A percentile compares a stretch with the other conserved stretches of the same genome.
These are phyloP conservation scores for Pyralis farinalis DNA, from an alignment of 2,888 invertebrate genomes.

Conservation along the genomic window DNA sequence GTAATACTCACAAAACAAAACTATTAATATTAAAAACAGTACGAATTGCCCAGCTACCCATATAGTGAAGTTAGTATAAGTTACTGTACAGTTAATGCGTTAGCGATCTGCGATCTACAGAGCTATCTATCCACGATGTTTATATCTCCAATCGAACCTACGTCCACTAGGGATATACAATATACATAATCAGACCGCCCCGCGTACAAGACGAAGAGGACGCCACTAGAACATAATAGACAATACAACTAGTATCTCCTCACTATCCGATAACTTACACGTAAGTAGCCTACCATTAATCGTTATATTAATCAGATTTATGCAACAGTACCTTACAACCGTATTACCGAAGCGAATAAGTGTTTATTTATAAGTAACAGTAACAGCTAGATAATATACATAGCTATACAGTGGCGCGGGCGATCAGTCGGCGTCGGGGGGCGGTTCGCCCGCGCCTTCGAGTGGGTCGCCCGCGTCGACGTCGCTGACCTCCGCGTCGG, in stretches of 20 bases:
- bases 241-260: constrained; percentile 49
- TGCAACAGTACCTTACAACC: constrained; percentile 72
- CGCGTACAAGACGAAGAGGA: constrained; percentile 39
- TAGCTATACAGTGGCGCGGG: constrained; percentile 12
- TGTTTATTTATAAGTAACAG: constrained; percentile 45
- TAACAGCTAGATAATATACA: constrained; percentile 53
- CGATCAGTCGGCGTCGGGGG: constrained; percentile 18
- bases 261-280: constrained; percentile 60
- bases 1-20: constrained; percentile 49
- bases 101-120: constrained; percentile 60
- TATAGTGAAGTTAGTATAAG: constrained; percentile 74
- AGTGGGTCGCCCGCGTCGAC: constrained; percentile 15
- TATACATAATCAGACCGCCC: constrained; percentile 21
- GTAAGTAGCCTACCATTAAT: constrained; percentile 60
- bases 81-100: constrained; percentile 72
- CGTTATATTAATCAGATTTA: constrained; percentile 75
- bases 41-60: constrained; percentile 78
- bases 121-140: constrained; percentile 55
- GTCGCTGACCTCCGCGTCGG: constrained; percentile 16
- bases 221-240: constrained; percentile 37
- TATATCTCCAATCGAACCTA: constrained; percentile 38
- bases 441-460: constrained; percentile 16
- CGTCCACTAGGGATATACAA: constrained; percentile 42
- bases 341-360: constrained; percentile 68
- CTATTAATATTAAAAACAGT: constrained; percentile 71